These are phyloP conservation scores for Cynopterus sphinx DNA, from an alignment of 2,797 vertebrate species.

Conservation along the genomic window DNA sequence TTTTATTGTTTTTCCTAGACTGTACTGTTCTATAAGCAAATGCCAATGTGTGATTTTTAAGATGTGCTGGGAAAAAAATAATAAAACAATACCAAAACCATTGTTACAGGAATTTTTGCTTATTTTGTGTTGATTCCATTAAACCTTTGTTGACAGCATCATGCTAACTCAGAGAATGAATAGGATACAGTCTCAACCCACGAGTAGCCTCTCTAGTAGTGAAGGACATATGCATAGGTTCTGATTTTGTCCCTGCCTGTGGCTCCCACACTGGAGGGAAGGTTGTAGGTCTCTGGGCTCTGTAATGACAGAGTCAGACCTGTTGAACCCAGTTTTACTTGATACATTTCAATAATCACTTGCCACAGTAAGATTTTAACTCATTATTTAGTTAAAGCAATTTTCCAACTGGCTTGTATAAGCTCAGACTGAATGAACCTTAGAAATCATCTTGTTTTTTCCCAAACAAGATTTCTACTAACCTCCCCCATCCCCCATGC, in stretches of 20 bases:
- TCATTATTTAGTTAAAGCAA: background rate
- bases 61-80: conserved; percentile 70
- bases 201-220: background rate
- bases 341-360: background rate
- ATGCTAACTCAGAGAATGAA: background rate
- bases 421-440: conserved; percentile 2
- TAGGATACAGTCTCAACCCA: background rate
- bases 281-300: background rate
- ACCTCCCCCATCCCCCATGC: background rate
- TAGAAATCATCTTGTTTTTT: background rate
- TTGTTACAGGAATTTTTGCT: conserved; percentile 51
- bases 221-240: background rate
- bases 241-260: background rate
- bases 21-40: conserved; percentile 73
- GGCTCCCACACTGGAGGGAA: background rate
- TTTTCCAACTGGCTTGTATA: background rate
- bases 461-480: background rate
- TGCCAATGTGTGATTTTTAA: conserved; percentile 75
- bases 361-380: background rate
- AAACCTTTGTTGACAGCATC: background rate
- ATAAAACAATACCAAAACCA: conserved; percentile 75
- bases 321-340: background rate
- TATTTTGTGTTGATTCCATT: conserved; percentile 51
- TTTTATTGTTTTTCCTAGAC: conserved; percentile 67
- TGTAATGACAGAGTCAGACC: background rate